phyloP scores from a whole-genome alignment of 2,888 invertebrate species.

The Habrosyne pyritoides region DNA sequence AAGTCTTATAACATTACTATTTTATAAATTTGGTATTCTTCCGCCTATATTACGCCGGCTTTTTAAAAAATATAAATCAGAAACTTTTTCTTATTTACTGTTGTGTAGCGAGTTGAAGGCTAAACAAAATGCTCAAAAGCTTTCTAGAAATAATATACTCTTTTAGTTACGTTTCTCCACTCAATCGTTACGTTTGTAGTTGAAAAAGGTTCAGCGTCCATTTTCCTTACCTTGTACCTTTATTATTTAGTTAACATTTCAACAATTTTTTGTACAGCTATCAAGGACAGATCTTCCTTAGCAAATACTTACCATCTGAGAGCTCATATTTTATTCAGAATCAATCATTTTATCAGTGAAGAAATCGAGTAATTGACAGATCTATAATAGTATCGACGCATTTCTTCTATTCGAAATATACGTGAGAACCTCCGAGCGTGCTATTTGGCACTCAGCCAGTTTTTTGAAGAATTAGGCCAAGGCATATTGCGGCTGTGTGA shows the following conservation, averaged over 20 bases:
- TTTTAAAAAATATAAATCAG: too few relatives aligned
- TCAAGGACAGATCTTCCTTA: too few relatives aligned
- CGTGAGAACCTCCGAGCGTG: slow-evolving; percentile 22
- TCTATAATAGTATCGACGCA: background rate
- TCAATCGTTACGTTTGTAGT: background rate
- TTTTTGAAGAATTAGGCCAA: slow-evolving; percentile 38
- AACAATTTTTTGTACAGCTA: too few relatives aligned
- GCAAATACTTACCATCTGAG: too few relatives aligned
- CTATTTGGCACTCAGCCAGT: slow-evolving; percentile 44
- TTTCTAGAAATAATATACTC: background rate
- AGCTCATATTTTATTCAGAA: too few relatives aligned
- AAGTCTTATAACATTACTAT: too few relatives aligned
- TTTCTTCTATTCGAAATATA: slow-evolving; percentile 10
- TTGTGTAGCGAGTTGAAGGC: too few relatives aligned
- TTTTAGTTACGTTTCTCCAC: background rate
- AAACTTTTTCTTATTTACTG: too few relatives aligned
- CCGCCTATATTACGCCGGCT: too few relatives aligned
- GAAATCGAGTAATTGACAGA: background rate
- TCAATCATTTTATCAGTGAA: background rate
- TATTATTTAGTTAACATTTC: background rate
- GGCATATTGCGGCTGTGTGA: slow-evolving; percentile 46
- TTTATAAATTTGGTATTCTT: too few relatives aligned
- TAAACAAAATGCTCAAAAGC: background rate
- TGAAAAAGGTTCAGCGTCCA: background rate
- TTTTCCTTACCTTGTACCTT: background rate